These are phyloP conservation scores for Lynx canadensis DNA, from an alignment of 2,113 vertebrate genomes.

Conservation along the genomic window DNA sequence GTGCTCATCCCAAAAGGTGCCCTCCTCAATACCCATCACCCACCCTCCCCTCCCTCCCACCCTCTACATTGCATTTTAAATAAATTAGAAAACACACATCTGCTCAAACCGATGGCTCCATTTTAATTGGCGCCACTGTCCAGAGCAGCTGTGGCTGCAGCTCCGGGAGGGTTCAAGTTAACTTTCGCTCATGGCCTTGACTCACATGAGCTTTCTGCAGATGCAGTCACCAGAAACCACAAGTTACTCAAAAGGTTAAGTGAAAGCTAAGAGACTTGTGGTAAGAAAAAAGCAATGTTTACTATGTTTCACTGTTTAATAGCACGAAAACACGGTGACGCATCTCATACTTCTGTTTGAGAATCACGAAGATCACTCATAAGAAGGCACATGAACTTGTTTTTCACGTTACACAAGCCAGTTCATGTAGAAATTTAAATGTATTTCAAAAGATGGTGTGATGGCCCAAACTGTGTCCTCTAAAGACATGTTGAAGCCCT, in stretches of 20 bases:
- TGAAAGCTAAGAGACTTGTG: background rate
- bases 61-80: background rate
- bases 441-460: background rate
- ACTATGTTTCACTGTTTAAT: background rate
- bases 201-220: background rate
- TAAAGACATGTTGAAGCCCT: background rate
- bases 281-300: background rate
- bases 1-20: no score
- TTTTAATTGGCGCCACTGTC: background rate
- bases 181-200: background rate
- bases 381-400: background rate
- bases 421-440: background rate
- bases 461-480: background rate
- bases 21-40: no score
- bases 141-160: background rate
- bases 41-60: no score
- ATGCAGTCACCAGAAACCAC: background rate
- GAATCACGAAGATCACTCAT: background rate
- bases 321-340: background rate
- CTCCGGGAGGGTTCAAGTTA: background rate
- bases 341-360: background rate
- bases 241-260: background rate
- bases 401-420: background rate
- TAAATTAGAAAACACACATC: constrained; percentile 18
- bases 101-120: background rate